These are phyloP conservation scores for Eucera pruinosa DNA, from an alignment of 2,888 invertebrate species.

Conservation along the genomic window DNA sequence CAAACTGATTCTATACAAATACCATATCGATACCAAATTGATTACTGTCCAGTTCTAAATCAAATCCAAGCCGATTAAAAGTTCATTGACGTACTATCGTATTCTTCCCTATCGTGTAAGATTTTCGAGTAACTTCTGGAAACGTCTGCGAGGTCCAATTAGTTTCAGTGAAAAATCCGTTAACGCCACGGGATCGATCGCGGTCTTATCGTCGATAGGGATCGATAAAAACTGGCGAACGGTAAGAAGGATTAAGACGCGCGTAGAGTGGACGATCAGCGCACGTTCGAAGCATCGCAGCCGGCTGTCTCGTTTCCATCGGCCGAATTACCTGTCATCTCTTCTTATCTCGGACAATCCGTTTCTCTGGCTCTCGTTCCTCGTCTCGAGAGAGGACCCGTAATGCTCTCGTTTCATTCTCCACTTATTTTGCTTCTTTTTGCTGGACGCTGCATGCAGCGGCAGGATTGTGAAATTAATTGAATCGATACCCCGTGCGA, in stretches of 20 bases:
- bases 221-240: no score
- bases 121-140: neutral
- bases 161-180: conserved; percentile 7
- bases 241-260: no score
- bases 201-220: conserved; percentile 22
- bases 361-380: conserved; percentile 59
- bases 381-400: conserved; percentile 1
- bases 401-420: conserved; percentile 35
- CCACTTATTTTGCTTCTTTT: conserved; percentile 8
- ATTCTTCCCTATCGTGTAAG: no score
- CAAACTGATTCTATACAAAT: no score
- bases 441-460: neutral
- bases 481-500: conserved; percentile 28
- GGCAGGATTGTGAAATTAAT: conserved; percentile 38
- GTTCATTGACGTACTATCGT: no score
- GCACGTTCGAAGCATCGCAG: conserved; percentile 30
- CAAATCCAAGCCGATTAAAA: no score
- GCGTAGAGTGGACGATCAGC: conserved; percentile 9
- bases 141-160: conserved; percentile 15
- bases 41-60: no score
- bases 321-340: conserved; percentile 79
- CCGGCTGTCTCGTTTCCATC: conserved; percentile 66
- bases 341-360: conserved; percentile 78
- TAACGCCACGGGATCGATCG: neutral
- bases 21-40: no score